phyloP scores from a whole-genome alignment of 2,113 vertebrate genomes.

The Psephotus haematonotus region DNA sequence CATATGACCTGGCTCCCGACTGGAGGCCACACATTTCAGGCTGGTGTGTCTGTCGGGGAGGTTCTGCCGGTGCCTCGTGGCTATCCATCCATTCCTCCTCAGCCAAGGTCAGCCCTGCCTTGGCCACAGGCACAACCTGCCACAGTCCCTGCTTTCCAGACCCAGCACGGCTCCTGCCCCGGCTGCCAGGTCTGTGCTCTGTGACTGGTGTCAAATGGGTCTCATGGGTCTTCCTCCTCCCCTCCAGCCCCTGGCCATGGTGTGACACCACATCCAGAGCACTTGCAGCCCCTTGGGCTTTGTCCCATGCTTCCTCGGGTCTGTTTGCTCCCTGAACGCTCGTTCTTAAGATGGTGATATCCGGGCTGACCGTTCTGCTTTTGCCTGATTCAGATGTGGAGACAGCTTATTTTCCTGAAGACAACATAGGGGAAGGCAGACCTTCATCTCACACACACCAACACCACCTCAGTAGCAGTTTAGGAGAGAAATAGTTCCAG shows the following conservation, averaged over 20 bases:
- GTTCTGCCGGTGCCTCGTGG: neutral
- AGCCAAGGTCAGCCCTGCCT: constrained; percentile 7
- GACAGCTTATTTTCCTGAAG: neutral
- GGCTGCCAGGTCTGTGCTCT: neutral
- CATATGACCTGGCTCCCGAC: neutral
- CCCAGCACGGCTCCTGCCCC: neutral
- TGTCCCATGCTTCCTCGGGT: neutral
- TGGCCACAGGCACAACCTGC: neutral
- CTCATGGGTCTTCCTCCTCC: neutral
- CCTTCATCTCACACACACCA: neutral
- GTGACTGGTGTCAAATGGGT: neutral
- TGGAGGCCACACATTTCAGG: neutral
- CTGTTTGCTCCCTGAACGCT: neutral
- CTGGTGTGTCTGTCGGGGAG: neutral
- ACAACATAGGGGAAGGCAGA: neutral
- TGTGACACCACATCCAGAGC: neutral
- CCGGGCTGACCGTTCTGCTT: neutral
- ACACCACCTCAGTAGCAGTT: neutral
- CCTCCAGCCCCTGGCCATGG: neutral
- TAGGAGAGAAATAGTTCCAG: neutral
- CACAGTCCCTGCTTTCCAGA: neutral
- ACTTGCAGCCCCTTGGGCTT: neutral
- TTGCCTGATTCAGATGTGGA: neutral
- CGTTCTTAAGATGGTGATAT: neutral
- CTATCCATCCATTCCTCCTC: constrained; percentile 1